Base-by-base conservation (phyloP, 2,888 invertebrate species). In the Lithophane semibrunnea region DNA sequence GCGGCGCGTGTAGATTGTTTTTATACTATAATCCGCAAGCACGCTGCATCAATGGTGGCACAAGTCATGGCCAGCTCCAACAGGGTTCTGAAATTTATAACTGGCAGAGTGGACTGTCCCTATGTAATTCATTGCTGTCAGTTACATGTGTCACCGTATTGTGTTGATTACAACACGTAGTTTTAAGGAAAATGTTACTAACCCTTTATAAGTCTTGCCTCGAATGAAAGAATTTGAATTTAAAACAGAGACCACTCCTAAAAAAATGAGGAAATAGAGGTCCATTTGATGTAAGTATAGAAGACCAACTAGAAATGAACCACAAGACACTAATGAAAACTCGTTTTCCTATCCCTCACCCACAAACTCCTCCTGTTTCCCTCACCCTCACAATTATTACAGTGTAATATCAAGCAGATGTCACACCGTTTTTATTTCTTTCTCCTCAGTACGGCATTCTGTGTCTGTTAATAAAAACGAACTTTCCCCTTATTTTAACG, bases 401-500 rank as follows among this genome's bases (percentile, higher is more conserved):
- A 72, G 63, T 56, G 85, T 66, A 77, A 84, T 84, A 85, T 63
- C 63, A 85, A 75, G 44, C 83, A 84, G 83, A 84, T 84, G 83
- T 85, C 69, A 61, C 85, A 66, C 49, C 49, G 60, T 76, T 85
- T 85, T 80, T 85, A 80, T 84, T 81, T 78, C 63, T 77, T 81
- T 77, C 49, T 60, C 64, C 10, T 29, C 21, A 61, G 18, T 52
- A 18, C 68, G 58, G 10, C 52, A 66, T 63, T 73, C 66, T 29
- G 72, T 24, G 65, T 66, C 72, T 75, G 83, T 80, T 83, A 73
- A 85, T 85, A 81, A 83, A 84, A 81, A 73, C 81, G 12, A 56
- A 67, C 21, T 21, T 58, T 42, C 63, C 47, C 75, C 65, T 69
- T 70, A 69, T 69, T 82, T 63, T 73, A 85, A 84, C 69, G 74